phyloP scores from a whole-genome alignment of 2,797 vertebrate species.

The Intellagama lesueurii region DNA sequence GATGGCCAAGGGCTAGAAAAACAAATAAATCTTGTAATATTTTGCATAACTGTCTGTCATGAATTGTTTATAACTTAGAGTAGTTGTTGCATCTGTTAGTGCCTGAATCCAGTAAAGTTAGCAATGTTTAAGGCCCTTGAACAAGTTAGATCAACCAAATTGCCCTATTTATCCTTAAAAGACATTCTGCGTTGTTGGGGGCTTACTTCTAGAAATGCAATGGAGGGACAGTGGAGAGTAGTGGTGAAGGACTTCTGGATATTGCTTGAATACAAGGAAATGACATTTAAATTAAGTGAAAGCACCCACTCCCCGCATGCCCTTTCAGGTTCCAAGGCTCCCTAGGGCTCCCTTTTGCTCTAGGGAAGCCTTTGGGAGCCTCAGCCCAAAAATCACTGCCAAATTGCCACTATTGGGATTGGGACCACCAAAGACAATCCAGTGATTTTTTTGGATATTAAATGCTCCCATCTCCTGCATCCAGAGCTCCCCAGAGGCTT shows the following conservation, averaged over 20 bases:
- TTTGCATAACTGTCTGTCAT: conserved; percentile 24
- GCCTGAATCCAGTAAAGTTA: conserved; percentile 7
- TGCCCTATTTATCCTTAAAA: not conserved
- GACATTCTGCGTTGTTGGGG: not conserved
- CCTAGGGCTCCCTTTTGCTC: too few relatives aligned
- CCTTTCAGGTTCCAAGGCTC: too few relatives aligned
- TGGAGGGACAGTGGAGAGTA: too few relatives aligned
- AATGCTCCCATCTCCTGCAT: not conserved
- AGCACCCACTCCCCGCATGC: too few relatives aligned
- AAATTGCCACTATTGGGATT: not conserved
- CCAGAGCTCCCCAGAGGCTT: too few relatives aligned
- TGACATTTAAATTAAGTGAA: too few relatives aligned
- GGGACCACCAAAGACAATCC: not conserved
- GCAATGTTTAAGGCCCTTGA: not conserved
- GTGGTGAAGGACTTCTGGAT: not conserved
- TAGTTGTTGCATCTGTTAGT: conserved; percentile 17
- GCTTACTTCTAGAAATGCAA: not conserved
- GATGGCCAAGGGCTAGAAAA: conserved; percentile 12
- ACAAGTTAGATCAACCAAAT: not conserved
- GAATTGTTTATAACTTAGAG: conserved; percentile 22
- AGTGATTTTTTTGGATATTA: not conserved
- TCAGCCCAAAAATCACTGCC: too few relatives aligned
- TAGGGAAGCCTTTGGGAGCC: not conserved
- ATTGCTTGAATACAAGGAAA: not conserved
- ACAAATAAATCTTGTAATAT: conserved; percentile 14